A percentile compares a stretch with the other conserved stretches of the same genome.
Evolutionary conservation across 1,140 invertebrate genomes (phyloP).

Genomic region (Solenopsis fugax): DNA sequence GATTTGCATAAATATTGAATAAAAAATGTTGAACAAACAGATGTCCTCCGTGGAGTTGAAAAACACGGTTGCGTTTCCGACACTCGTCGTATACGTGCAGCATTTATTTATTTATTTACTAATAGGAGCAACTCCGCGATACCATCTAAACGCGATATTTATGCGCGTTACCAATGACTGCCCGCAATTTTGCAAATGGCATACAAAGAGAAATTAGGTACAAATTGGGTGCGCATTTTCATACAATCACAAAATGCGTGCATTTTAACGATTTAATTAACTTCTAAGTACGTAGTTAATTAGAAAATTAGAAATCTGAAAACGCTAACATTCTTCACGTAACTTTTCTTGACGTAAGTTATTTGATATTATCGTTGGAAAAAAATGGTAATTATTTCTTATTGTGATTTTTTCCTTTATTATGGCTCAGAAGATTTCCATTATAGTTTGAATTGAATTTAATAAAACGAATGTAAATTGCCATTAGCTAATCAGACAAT

Average conservation of each 20-base stretch:
- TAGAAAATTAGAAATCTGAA: not conserved
- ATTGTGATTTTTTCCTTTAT: not conserved
- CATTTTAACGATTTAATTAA: not conserved
- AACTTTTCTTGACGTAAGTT: not conserved
- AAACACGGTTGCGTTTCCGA: not conserved
- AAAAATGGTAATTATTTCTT: not conserved
- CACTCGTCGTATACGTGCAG: not conserved
- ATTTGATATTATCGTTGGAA: not conserved
- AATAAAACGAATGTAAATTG: not conserved
- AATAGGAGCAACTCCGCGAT: not conserved
- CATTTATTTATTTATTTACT: not conserved
- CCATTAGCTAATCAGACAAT: too few relatives aligned
- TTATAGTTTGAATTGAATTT: not conserved
- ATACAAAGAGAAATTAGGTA: too few relatives aligned
- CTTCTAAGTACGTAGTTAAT: not conserved
- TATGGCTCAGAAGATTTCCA: not conserved
- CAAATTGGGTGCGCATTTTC: not conserved
- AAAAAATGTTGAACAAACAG: slow-evolving; percentile 13
- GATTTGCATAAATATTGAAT: slow-evolving; percentile 48
- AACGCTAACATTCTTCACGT: not conserved
- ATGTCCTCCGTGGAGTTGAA: not conserved
- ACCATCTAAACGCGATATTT: not conserved
- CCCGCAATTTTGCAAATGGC: not conserved
- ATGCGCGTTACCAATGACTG: not conserved
- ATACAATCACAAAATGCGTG: not conserved